Conservation (phyloP, 2,888 invertebrate genomes). For the Ptychoptera albimana region DNA sequence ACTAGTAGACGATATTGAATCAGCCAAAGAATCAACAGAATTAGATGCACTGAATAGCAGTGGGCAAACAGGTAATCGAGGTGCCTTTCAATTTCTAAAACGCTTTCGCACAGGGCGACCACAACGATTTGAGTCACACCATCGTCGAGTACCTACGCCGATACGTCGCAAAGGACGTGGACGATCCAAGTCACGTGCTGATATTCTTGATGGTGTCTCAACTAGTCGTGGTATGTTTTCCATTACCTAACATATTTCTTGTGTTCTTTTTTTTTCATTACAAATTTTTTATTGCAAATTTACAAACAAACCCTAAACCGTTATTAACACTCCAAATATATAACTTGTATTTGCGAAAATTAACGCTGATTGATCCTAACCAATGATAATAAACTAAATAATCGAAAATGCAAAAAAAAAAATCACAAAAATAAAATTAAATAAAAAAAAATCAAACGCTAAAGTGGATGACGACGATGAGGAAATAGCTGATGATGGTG, state of each 20-base stretch:
- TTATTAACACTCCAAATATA: too few relatives aligned
- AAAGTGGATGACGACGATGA: too few relatives aligned
- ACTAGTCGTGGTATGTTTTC: too few relatives aligned
- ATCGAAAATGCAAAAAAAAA: constrained; percentile 3
- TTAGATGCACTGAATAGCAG: constrained; percentile 6
- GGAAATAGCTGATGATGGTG: too few relatives aligned
- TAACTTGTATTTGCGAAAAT: too few relatives aligned
- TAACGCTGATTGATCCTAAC: too few relatives aligned
- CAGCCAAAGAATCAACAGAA: constrained; percentile 13
- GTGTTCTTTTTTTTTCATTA: too few relatives aligned
- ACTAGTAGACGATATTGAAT: constrained; percentile 20
- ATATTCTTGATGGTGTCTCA: constrained; percentile 1
- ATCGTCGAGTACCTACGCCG: constrained; percentile 42
- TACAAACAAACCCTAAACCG: too few relatives aligned
- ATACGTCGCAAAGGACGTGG: constrained; percentile 20
- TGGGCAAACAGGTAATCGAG: constrained; percentile 10
- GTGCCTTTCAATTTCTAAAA: constrained; percentile 35
- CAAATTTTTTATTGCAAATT: too few relatives aligned
- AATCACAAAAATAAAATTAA: too few relatives aligned
- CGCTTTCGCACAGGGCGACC: constrained; percentile 28
- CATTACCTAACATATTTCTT: too few relatives aligned
- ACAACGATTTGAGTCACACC: constrained; percentile 38
- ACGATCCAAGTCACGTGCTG: constrained; percentile 14
- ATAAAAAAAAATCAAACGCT: too few relatives aligned
- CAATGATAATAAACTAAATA: not conserved